A percentile compares a stretch with the other conserved stretches of the same genome.
These are phyloP conservation scores for Lutraria lutraria DNA, from an alignment of 2,888 invertebrate species.

Conservation along the genomic window DNA sequence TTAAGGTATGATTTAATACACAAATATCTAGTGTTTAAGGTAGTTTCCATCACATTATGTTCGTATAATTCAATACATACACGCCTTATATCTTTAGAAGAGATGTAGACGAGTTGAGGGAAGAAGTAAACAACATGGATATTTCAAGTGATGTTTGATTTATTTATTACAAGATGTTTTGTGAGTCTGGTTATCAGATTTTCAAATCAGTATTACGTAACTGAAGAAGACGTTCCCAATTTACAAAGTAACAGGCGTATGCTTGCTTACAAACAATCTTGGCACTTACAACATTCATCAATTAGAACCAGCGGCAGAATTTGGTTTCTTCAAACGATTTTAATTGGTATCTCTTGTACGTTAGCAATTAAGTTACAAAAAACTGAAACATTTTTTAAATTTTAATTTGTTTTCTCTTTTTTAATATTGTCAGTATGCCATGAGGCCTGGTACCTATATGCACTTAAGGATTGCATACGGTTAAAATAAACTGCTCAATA, in stretches of 20 bases:
- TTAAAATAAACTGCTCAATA: no score
- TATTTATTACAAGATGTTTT: constrained; percentile 4
- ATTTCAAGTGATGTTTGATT: neutral
- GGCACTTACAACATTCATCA: neutral
- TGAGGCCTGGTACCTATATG: no score
- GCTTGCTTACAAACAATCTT: neutral
- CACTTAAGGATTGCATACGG: no score
- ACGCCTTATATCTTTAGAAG: no score
- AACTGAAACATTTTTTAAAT: neutral
- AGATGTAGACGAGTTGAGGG: neutral
- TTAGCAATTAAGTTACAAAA: neutral
- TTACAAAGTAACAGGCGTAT: neutral
- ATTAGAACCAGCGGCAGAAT: neutral
- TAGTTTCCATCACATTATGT: no score
- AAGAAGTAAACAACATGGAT: neutral
- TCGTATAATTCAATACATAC: no score
- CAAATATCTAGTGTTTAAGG: no score
- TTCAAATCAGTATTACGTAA: constrained; percentile 1
- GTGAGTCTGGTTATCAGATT: neutral
- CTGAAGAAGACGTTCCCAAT: neutral
- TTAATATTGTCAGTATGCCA: no score
- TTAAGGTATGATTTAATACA: no score
- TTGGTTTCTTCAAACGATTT: neutral
- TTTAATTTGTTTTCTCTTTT: neutral
- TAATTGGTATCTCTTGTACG: neutral